phyloP scores from a whole-genome alignment of 1,140 invertebrate genomes.

The Colletes gigas region DNA sequence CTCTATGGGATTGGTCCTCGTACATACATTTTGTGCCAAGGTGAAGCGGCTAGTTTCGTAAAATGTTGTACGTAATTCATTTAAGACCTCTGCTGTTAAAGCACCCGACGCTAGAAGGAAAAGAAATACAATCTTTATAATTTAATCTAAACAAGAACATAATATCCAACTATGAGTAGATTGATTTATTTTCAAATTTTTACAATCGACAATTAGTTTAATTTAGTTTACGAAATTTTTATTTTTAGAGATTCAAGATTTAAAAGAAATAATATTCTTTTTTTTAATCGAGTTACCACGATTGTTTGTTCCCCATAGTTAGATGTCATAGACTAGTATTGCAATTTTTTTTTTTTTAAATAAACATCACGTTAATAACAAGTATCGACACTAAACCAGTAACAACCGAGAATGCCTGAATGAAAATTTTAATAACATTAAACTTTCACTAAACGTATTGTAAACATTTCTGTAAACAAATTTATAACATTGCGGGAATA shows the following conservation, averaged over 20 bases:
- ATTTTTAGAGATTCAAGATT: not conserved
- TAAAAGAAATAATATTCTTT: not conserved
- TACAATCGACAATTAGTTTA: not conserved
- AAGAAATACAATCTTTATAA: not conserved
- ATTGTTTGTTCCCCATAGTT: not conserved
- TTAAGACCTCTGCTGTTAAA: constrained; percentile 80
- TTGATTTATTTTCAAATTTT: not conserved
- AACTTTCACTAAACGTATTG: not conserved
- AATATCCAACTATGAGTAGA: not conserved
- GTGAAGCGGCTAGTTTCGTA: constrained; percentile 87
- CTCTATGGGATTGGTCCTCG: constrained; percentile 89
- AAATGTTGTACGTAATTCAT: constrained; percentile 84
- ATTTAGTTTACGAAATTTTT: not conserved
- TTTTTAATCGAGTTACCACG: not conserved
- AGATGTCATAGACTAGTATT: not conserved
- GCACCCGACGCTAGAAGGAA: constrained; percentile 74
- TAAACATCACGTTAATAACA: not conserved
- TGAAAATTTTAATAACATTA: not conserved
- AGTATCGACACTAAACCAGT: not conserved
- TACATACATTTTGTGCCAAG: constrained; percentile 91
- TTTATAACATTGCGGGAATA: not conserved
- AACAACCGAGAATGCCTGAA: not conserved
- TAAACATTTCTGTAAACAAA: not conserved
- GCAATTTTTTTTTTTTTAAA: not conserved
- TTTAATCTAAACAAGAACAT: not conserved